phyloP scores from a whole-genome alignment of 2,888 invertebrate species.

The Imbricaverruca yamaguchii region DNA sequence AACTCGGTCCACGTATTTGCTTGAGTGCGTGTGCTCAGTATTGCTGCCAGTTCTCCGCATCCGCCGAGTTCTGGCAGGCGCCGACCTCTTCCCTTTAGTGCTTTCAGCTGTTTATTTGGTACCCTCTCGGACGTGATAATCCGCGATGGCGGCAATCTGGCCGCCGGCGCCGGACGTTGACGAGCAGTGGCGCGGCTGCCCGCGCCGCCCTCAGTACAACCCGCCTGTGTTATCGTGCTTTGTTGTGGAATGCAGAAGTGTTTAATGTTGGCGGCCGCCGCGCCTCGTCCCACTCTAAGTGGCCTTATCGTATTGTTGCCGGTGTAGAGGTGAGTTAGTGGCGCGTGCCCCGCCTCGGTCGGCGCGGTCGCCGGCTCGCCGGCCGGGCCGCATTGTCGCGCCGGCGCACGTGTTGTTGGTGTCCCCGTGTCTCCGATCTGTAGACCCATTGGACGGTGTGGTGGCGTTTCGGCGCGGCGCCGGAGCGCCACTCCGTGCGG shows the following conservation, averaged over 20 bases:
- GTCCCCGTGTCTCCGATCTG: too few relatives aligned
- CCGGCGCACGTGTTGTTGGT: too few relatives aligned
- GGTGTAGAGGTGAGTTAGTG: not conserved
- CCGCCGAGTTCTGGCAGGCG: not conserved
- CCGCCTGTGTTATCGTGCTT: not conserved
- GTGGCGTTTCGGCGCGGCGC: too few relatives aligned
- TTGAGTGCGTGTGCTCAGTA: not conserved
- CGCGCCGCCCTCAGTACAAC: not conserved
- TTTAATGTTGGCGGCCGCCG: not conserved
- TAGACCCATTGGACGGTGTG: too few relatives aligned
- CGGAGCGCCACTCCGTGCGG: not conserved
- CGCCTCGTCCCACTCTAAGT: constrained; percentile 3
- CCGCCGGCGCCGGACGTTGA: not conserved
- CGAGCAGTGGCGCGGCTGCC: not conserved
- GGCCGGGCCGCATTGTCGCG: too few relatives aligned
- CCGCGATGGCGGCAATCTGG: not conserved
- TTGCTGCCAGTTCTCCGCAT: not conserved
- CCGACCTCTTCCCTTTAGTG: constrained; percentile 16
- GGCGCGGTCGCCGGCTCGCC: too few relatives aligned
- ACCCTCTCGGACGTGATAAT: not conserved
- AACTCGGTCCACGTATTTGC: not conserved
- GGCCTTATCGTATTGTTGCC: not conserved
- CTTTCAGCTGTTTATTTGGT: constrained; percentile 12
- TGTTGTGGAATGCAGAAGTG: not conserved
- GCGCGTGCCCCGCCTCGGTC: too few relatives aligned